Evolutionary conservation across 2,888 invertebrate species (phyloP), one percentile per base, ranked within the genome.

Genomic region (Sesia bembeciformis): DNA sequence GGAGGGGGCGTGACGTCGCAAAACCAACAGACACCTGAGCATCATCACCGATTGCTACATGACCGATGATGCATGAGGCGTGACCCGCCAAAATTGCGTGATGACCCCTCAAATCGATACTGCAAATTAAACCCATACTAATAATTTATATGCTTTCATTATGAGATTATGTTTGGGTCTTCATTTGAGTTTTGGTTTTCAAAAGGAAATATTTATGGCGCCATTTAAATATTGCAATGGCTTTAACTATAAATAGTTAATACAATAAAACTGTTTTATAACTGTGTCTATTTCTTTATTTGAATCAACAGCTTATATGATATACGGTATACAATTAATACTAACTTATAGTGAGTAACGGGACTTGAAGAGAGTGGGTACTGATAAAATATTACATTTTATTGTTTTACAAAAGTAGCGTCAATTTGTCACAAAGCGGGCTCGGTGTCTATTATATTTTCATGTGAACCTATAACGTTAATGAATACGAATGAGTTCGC

Each of bases 1-100:
- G 85, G 83, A 80, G 73, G 74, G 70, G 84, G 84, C 84, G 85
- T 86, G 83, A 65, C 66, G 61, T 56, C 65, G 70, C 73, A 64
- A 72, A 78, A 73, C 74, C 71, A 73, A 74, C 78, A 77, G 66
- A 72, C 73, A 78, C 73, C 80, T 75, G 77, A 76, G 67, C 70
- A 70, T 46, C 46, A 46, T 46, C 46, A 46, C 8, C 3, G 46
- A 8, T 8, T 23, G 41, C 41, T 46, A 46, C 46, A n/a, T 8
- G 8, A 46, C 46, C 3, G 46, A 46, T 46, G 46, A 46, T 46
- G 8, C n/a, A 46, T 46, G 46, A 8, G n/a, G 46, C 46, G 46
- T 46, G 46, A 46, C 46, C 46, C 46, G 46, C n/a, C 46, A 46
- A 46, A 46, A 46, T 46, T 46, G 23, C 46, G n/a, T n/a, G 46